Base-by-base conservation (phyloP, 1,140 invertebrate species). In the Musca vetustissima region DNA sequence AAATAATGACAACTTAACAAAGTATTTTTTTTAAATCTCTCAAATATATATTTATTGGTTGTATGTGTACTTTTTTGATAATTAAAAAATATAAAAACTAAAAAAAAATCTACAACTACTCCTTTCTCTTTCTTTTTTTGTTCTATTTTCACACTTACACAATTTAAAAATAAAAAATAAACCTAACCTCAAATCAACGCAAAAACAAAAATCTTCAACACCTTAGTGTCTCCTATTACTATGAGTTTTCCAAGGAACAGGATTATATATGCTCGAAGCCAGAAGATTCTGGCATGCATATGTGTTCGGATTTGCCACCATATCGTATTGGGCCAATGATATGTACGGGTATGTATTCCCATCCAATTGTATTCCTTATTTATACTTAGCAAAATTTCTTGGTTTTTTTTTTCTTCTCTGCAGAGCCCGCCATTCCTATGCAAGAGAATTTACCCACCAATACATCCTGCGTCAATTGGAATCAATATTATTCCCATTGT, bases 401-500 rank as follows among this genome's bases (percentile, higher is more conserved):
- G n/a, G n/a, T n/a, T n/a, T n/a, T n/a, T n/a, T n/a, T n/a, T n/a
- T n/a, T 9, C n/a, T 2, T 7, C 13, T 57, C 28, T 28, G 19
- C n/a, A n/a, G 22, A 25, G 53, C 7, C 25, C 13, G 86, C 86
- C 15, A 83, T 82, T 67, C 80, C 84, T 28, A 83, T 79, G 72
- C 84, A 64, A 7, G 83, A 83, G 71, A 88, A 87, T 72, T 72
- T 78, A 55, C 86, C 86, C 3, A 87, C 86, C 67, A 89, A 90
- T 76, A 84, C 81, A 11, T 89, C 88, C 24, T 99, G 98, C 84
- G 92, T 99, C 74, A 97, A 99, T 86, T 99, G 97, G 97, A 98
- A 99, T 85, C 92, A 97, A 85, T 99, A 99, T 85, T 99, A 99
- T 82, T 97, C 93, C 6, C 90, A 93, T 75, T 99, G 98, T 84